phyloP scores from a whole-genome alignment of 2,888 invertebrate species.

The Morinoia aosen region DNA sequence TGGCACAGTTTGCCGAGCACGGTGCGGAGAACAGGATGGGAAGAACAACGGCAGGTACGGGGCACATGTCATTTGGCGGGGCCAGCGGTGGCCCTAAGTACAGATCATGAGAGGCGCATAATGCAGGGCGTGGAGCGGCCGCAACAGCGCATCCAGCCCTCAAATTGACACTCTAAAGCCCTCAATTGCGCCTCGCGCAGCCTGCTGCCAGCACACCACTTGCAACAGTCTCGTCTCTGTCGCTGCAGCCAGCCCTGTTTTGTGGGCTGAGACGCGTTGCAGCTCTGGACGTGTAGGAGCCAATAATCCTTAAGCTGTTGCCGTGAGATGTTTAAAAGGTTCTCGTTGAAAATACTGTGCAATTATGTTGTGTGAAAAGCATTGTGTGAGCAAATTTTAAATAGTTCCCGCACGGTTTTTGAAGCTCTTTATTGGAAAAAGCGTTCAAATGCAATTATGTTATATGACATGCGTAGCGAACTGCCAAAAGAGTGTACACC shows the following conservation, averaged over 20 bases:
- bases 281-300: no score
- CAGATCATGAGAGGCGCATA: background rate
- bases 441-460: no score
- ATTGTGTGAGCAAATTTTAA: no score
- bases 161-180: background rate
- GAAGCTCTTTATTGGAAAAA: no score
- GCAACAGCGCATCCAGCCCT: background rate
- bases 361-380: no score
- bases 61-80: background rate
- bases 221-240: no score
- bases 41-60: background rate
- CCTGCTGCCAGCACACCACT: background rate
- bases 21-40: background rate
- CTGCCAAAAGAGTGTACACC: no score
- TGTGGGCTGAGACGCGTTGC: background rate
- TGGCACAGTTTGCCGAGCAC: background rate
- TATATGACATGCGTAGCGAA: no score
- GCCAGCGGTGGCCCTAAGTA: background rate
- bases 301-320: no score
- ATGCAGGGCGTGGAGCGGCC: background rate
- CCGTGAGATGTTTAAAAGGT: no score
- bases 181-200: background rate
- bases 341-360: no score
- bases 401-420: no score
- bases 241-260: background rate